A percentile compares a stretch with the other conserved stretches of the same genome.
Evolutionary conservation across 1,140 invertebrate genomes (phyloP).

Genomic region (Drosophila ananassae): DNA sequence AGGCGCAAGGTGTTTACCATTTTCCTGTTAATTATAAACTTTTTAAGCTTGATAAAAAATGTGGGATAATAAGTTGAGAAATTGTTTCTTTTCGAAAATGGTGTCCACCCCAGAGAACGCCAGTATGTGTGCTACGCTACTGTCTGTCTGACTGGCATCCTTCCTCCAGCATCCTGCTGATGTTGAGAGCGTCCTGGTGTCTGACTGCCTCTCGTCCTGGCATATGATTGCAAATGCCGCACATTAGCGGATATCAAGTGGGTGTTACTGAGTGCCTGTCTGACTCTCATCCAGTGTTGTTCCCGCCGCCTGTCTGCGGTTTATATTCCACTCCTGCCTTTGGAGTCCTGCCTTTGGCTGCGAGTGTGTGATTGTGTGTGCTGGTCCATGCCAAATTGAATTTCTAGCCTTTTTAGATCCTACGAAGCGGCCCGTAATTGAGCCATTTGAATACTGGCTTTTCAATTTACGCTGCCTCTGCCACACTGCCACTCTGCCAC

Average conservation of each 20-base stretch:
- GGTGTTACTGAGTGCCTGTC: constrained; percentile 76
- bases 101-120: constrained; percentile 19
- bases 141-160: constrained; percentile 46
- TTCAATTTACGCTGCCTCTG: constrained; percentile 69
- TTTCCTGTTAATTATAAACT: not conserved
- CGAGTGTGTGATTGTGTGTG: constrained; percentile 17
- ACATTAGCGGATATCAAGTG: constrained; percentile 82
- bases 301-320: constrained; percentile 48
- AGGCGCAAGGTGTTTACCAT: not conserved
- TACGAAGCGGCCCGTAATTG: constrained; percentile 77
- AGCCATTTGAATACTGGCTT: constrained; percentile 81
- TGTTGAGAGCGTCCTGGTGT: constrained; percentile 44
- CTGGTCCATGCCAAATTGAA: constrained; percentile 78
- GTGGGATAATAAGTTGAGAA: not conserved
- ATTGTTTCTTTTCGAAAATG: not conserved
- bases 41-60: not conserved
- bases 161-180: constrained; percentile 28
- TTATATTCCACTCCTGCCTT: constrained; percentile 39
- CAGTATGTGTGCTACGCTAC: constrained; percentile 7
- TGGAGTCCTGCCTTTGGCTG: constrained; percentile 9
- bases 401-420: constrained; percentile 82
- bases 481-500: constrained; percentile 4
- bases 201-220: constrained; percentile 55
- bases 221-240: constrained; percentile 82
- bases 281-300: constrained; percentile 40